Percentiles rank a stretch among this genome's conserved stretches.
These are phyloP conservation scores for Delichon dasypus DNA, from an alignment of 2,797 vertebrate species.

Conservation along the genomic window DNA sequence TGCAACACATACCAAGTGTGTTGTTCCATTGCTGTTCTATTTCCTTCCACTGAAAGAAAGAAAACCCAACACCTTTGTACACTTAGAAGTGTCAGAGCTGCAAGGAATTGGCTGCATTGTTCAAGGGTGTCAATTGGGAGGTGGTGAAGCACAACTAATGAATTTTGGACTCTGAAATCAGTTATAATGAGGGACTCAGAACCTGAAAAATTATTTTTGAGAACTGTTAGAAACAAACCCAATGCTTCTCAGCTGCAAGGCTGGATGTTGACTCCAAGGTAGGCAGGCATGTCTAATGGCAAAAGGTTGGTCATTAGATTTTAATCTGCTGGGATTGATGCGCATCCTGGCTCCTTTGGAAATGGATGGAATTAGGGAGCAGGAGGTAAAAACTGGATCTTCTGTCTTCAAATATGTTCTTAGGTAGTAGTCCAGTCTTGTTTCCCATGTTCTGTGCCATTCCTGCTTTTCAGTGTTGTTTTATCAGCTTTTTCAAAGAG, in stretches of 20 bases:
- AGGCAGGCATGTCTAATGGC: neutral
- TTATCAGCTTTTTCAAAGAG: neutral
- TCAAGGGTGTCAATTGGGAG: neutral
- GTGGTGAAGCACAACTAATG: neutral
- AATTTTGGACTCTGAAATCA: neutral
- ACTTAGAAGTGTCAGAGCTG: neutral
- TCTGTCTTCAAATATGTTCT: neutral
- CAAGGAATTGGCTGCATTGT: neutral
- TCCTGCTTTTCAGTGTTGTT: neutral
- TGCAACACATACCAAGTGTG: neutral
- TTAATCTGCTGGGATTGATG: neutral
- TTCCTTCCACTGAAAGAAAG: neutral
- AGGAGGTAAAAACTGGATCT: neutral
- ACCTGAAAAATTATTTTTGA: slow-evolving; percentile 1
- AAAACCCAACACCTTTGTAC: neutral
- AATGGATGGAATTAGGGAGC: neutral
- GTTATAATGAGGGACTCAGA: neutral
- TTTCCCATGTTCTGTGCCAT: fast-evolving
- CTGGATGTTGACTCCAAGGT: neutral
- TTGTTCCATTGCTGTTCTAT: neutral
- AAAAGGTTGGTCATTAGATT: neutral
- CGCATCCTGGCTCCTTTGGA: neutral
- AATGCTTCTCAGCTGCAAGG: neutral
- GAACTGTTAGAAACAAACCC: neutral
- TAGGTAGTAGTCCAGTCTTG: no score